Percentiles rank a stretch among this genome's conserved stretches.
Evolutionary conservation across 2,888 invertebrate genomes (phyloP).

Genomic region (Epinotia nisella): DNA sequence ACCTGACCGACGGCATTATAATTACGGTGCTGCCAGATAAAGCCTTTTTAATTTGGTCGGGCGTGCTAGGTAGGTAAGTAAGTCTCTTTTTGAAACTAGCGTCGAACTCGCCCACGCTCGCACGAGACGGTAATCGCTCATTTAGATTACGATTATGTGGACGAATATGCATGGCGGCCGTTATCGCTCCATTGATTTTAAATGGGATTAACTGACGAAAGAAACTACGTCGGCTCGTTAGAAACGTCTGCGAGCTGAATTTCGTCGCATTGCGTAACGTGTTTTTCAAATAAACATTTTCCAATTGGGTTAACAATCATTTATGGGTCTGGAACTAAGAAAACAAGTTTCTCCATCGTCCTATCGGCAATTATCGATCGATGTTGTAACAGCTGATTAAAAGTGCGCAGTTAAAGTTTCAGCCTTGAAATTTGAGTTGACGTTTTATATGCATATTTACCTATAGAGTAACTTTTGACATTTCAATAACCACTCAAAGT

Average conservation of each 20-base stretch:
- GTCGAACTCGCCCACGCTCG: conserved; percentile 75
- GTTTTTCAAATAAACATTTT: conserved; percentile 41
- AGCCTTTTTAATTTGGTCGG: conserved; percentile 60
- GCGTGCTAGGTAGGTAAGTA: conserved; percentile 50
- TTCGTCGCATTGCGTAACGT: conserved; percentile 36
- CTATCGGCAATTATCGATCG: conserved; percentile 18
- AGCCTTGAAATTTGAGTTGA: neutral
- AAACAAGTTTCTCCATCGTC: conserved; percentile 11
- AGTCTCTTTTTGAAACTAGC: conserved; percentile 57
- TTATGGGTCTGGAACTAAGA: conserved; percentile 35
- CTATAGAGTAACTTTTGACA: conserved; percentile 33
- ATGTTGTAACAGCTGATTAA: conserved; percentile 10
- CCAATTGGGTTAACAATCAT: conserved; percentile 36
- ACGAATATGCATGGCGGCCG: conserved; percentile 72
- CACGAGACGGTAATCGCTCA: conserved; percentile 75
- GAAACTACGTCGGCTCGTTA: conserved; percentile 54
- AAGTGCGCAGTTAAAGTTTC: conserved; percentile 12
- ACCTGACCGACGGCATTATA: conserved; percentile 73
- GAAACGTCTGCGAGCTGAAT: conserved; percentile 39
- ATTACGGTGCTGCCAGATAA: conserved; percentile 73
- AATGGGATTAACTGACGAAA: conserved; percentile 71
- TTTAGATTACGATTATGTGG: conserved; percentile 76
- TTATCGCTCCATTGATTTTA: conserved; percentile 75
- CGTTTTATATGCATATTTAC: conserved; percentile 29
- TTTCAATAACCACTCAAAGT: conserved; percentile 44